Percentiles rank a stretch among this genome's conserved stretches.
These are phyloP conservation scores for Anableps anableps DNA, from an alignment of 2,797 vertebrate species.

Conservation along the genomic window DNA sequence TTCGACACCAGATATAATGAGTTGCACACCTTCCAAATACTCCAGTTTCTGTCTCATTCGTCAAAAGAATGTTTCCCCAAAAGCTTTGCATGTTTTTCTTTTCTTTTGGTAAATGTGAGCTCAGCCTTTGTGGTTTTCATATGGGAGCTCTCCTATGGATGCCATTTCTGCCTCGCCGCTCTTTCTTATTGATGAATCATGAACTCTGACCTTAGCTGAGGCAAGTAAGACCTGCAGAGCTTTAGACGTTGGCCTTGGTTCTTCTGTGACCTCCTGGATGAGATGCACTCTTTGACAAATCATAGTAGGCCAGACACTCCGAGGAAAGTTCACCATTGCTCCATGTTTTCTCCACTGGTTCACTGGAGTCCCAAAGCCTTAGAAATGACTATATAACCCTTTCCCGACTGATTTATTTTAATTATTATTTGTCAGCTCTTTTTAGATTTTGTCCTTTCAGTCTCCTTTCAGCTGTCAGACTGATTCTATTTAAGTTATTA, in stretches of 20 bases:
- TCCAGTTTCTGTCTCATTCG: neutral
- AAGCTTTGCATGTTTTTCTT: neutral
- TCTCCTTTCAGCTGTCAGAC: neutral
- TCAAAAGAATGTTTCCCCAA: neutral
- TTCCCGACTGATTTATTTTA: neutral
- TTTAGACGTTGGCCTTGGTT: neutral
- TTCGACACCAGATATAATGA: too few species aligned
- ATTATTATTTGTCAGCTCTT: neutral
- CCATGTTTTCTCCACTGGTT: too few species aligned
- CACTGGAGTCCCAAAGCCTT: too few species aligned
- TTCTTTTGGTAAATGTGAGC: too few species aligned
- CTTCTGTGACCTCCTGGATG: too few species aligned
- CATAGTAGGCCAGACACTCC: too few species aligned
- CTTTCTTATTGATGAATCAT: neutral
- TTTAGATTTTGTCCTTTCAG: neutral
- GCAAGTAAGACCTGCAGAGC: neutral
- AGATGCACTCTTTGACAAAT: too few species aligned
- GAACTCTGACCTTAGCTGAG: neutral
- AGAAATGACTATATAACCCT: too few species aligned
- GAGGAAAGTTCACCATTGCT: too few species aligned
- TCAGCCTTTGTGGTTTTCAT: neutral
- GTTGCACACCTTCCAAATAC: too few species aligned
- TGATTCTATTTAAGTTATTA: neutral
- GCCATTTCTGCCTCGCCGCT: neutral
- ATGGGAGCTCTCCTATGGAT: neutral